Evolutionary conservation across 2,797 vertebrate species (phyloP).

Genomic region (Ptychobarbus kaznakovi): DNA sequence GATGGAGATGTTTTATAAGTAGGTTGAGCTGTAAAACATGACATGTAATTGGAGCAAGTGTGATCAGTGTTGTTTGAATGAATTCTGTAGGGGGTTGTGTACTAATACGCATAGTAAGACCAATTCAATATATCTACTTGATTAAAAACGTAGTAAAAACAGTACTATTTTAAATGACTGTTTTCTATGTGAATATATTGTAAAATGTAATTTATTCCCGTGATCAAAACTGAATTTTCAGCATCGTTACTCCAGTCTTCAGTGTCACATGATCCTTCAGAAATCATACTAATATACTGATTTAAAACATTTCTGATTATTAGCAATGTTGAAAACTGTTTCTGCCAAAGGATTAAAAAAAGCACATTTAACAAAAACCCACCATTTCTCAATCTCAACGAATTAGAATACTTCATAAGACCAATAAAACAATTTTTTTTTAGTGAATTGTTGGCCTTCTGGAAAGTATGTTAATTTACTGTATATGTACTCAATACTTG

Average conservation of each 20-base stretch:
- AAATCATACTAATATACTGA: background rate
- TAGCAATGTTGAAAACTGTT: background rate
- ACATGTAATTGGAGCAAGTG: background rate
- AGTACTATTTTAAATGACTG: background rate
- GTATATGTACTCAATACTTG: too few relatives aligned
- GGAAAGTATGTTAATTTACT: too few relatives aligned
- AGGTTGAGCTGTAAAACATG: background rate
- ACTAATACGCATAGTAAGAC: background rate
- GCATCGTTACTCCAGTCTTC: background rate
- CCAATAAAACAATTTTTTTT: too few relatives aligned
- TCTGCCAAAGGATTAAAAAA: too few relatives aligned
- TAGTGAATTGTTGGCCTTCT: too few relatives aligned
- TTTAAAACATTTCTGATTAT: background rate
- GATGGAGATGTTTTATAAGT: background rate
- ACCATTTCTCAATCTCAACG: too few relatives aligned
- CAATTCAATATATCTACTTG: too few relatives aligned
- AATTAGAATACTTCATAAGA: too few relatives aligned
- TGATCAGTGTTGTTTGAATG: background rate
- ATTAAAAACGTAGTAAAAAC: background rate
- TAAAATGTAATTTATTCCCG: background rate
- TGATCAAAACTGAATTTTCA: background rate
- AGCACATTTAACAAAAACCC: too few relatives aligned
- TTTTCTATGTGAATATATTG: background rate
- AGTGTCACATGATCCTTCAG: background rate
- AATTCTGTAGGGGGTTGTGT: background rate